A percentile compares a stretch with the other conserved stretches of the same genome.
phyloP scores from a whole-genome alignment of 2,113 vertebrate species.

The Sylvicapra grimmia region DNA sequence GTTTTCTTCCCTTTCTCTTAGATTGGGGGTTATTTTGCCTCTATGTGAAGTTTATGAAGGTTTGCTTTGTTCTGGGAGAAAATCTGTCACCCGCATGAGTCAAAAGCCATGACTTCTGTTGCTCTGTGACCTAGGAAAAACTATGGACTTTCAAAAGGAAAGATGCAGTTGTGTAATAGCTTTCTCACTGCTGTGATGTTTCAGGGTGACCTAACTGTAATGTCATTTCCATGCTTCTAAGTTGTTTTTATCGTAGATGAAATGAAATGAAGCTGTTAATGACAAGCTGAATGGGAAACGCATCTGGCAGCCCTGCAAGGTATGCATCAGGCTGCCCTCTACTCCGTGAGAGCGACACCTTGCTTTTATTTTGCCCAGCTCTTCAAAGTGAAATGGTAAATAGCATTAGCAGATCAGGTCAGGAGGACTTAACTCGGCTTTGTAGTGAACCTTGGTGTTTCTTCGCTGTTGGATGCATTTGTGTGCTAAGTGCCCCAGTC shows the following conservation, averaged over 20 bases:
- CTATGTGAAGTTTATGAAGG: background rate
- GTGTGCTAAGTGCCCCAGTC: background rate
- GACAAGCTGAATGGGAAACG: slow-evolving; percentile 47
- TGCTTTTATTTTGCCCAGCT: slow-evolving; percentile 45
- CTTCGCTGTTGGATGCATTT: slow-evolving; percentile 2
- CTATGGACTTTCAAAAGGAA: slow-evolving; percentile 29
- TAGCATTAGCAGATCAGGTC: slow-evolving; percentile 62
- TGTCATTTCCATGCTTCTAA: slow-evolving; percentile 59
- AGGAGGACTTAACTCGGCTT: background rate
- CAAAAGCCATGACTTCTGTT: slow-evolving; percentile 15
- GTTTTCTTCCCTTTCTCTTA: background rate
- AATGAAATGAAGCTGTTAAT: slow-evolving; percentile 64
- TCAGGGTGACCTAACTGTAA: slow-evolving; percentile 24
- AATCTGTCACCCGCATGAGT: slow-evolving; percentile 23
- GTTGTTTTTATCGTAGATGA: slow-evolving; percentile 47
- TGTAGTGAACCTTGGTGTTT: background rate
- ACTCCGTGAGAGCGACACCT: slow-evolving; percentile 23
- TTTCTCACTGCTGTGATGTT: slow-evolving; percentile 23
- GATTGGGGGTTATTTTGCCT: background rate
- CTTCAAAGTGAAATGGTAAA: slow-evolving; percentile 63
- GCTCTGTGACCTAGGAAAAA: slow-evolving; percentile 22
- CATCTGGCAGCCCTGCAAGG: slow-evolving; percentile 38
- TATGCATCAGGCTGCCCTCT: background rate
- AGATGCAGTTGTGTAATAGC: background rate
- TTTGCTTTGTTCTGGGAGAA: slow-evolving; percentile 18